A percentile compares a stretch with the other conserved stretches of the same genome.
These are phyloP conservation scores for Pseudocheirus occidentalis DNA, from an alignment of 2,797 vertebrate species.

Conservation along the genomic window DNA sequence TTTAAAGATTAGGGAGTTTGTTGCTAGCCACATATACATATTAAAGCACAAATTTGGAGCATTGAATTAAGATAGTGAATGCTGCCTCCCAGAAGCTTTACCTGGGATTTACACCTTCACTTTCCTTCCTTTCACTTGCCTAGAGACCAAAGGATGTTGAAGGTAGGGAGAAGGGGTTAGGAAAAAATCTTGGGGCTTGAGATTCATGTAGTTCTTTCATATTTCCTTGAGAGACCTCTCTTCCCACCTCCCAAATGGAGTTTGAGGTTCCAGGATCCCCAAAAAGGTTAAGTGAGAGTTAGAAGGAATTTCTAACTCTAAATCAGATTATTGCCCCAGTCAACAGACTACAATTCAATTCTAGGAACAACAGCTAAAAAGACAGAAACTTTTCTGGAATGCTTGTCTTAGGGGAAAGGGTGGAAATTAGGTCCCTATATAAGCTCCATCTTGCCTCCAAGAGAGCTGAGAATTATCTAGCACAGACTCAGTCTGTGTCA, in stretches of 20 bases:
- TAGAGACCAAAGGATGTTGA: not conserved
- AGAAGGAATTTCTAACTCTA: not conserved
- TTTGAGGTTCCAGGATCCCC: not conserved
- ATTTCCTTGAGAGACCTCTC: not conserved
- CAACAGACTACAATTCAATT: not conserved
- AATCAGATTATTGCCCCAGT: not conserved
- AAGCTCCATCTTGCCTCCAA: no score
- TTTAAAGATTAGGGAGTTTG: not conserved
- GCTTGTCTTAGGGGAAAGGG: not conserved
- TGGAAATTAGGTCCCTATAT: not conserved
- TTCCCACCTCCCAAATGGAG: not conserved
- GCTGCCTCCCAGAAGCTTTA: not conserved
- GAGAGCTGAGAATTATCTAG: no score
- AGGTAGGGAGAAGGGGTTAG: not conserved
- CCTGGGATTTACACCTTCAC: not conserved
- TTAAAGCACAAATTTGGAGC: not conserved
- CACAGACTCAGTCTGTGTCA: no score
- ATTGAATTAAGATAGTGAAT: not conserved
- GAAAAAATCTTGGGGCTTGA: not conserved
- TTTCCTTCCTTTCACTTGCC: not conserved
- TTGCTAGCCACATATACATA: not conserved
- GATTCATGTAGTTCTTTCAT: not conserved
- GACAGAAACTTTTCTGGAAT: not conserved
- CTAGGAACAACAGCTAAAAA: not conserved
- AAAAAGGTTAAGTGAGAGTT: not conserved